A percentile compares a stretch with the other conserved stretches of the same genome.
Conservation (phyloP, 2,888 invertebrate genomes). For the Linnaemya tessellans region DNA sequence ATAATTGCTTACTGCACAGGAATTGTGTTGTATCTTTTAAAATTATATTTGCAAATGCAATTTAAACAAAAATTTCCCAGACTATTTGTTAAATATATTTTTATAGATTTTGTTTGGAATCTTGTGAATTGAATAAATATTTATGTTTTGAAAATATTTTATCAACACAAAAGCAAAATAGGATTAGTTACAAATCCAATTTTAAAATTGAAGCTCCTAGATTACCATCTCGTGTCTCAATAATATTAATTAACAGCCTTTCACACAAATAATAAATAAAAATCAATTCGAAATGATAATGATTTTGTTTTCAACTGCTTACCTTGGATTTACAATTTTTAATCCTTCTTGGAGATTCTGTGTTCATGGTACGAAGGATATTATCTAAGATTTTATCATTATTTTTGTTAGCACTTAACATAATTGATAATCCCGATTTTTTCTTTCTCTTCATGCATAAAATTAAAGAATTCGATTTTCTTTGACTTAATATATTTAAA, state of each 20-base stretch:
- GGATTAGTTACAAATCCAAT: background rate
- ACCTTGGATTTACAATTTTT: slow-evolving; percentile 53
- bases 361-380: background rate
- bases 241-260: background rate
- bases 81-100: no score
- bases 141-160: background rate
- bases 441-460: slow-evolving; percentile 32
- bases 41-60: no score
- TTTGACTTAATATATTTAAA: background rate
- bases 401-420: slow-evolving; percentile 6
- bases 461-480: background rate
- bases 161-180: background rate
- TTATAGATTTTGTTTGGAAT: background rate
- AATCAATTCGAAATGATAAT: background rate
- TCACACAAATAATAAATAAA: background rate
- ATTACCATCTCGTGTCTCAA: background rate
- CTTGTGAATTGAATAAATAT: background rate
- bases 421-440: slow-evolving; percentile 7
- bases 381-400: background rate
- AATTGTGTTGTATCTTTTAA: no score
- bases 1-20: no score
- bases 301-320: slow-evolving; percentile 6
- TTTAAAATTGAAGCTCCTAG: no score
- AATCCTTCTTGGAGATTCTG: slow-evolving; percentile 61
- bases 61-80: no score